Percentiles rank a stretch among this genome's conserved stretches.
phyloP scores from a whole-genome alignment of 1,140 invertebrate species.

The Argopecten irradians region DNA sequence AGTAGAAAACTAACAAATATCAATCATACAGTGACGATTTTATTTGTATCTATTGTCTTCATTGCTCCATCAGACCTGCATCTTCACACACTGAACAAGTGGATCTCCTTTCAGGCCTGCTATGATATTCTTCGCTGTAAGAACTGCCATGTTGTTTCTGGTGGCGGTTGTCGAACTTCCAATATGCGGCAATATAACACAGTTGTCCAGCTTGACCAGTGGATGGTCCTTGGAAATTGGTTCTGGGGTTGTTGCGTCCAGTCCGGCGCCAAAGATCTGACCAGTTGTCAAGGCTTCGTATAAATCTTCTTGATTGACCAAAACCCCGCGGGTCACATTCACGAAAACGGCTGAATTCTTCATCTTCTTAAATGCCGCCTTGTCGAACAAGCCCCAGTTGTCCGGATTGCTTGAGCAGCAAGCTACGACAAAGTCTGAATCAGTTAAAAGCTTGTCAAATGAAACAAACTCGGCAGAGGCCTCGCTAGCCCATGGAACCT shows the following conservation, averaged over 20 bases:
- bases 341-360: slow-evolving; percentile 73
- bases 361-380: slow-evolving; percentile 72
- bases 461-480: slow-evolving; percentile 83
- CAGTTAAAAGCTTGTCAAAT: slow-evolving; percentile 73
- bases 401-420: slow-evolving; percentile 70
- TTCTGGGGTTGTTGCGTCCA: slow-evolving; percentile 96
- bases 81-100: slow-evolving; percentile 53
- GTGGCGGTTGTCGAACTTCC: slow-evolving; percentile 91
- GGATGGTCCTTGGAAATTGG: slow-evolving; percentile 89
- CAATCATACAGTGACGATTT: too few relatives aligned
- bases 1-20: too few relatives aligned
- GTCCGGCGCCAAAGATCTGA: slow-evolving; percentile 88
- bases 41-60: too few relatives aligned
- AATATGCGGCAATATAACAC: slow-evolving; percentile 93
- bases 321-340: slow-evolving; percentile 72
- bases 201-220: slow-evolving; percentile 88
- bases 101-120: slow-evolving; percentile 84
- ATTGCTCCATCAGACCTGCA: background rate
- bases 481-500: slow-evolving; percentile 81
- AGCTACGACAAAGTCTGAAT: slow-evolving; percentile 74
- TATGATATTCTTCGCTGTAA: slow-evolving; percentile 91
- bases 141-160: slow-evolving; percentile 87
- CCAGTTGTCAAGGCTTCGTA: slow-evolving; percentile 71
- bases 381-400: slow-evolving; percentile 71
- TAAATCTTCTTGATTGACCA: slow-evolving; percentile 75